A percentile compares a stretch with the other conserved stretches of the same genome.
Evolutionary conservation across 2,113 vertebrate genomes (phyloP).

Genomic region (Recurvirostra avosetta): DNA sequence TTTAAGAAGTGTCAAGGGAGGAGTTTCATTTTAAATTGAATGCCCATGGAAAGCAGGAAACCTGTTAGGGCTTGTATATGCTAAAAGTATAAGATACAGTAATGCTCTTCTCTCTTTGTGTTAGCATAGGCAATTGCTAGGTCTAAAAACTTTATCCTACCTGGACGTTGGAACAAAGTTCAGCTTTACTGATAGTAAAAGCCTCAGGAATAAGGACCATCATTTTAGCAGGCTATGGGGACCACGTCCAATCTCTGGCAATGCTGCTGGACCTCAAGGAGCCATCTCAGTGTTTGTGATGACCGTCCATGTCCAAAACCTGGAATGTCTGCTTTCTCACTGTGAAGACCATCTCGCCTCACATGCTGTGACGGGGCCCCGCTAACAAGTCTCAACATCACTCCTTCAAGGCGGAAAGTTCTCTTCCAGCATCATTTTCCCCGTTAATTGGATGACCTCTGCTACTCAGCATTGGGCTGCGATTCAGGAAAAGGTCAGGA

Average conservation of each 20-base stretch:
- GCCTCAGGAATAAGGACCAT: background rate
- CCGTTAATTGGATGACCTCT: conserved; percentile 33
- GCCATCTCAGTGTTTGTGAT: background rate
- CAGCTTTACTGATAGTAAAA: background rate
- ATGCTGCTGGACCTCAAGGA: background rate
- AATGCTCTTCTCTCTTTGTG: background rate
- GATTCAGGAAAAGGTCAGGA: conserved; percentile 38
- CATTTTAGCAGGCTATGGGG: background rate
- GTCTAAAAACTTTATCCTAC: background rate
- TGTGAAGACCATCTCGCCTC: accelerated
- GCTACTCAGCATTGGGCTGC: background rate
- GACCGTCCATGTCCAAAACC: accelerated
- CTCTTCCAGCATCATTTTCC: background rate
- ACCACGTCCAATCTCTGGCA: background rate
- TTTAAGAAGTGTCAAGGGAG: background rate
- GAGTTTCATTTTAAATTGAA: background rate
- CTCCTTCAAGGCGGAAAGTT: background rate
- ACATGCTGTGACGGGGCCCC: accelerated
- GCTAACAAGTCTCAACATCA: background rate
- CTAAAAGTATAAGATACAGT: background rate
- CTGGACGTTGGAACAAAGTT: background rate
- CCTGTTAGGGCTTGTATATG: background rate
- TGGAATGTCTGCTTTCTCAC: background rate
- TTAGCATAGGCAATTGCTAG: background rate
- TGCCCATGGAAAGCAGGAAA: background rate